A percentile compares a stretch with the other conserved stretches of the same genome.
These are phyloP conservation scores for Engraulis encrasicolus DNA, from an alignment of 2,113 vertebrate genomes.

Conservation along the genomic window DNA sequence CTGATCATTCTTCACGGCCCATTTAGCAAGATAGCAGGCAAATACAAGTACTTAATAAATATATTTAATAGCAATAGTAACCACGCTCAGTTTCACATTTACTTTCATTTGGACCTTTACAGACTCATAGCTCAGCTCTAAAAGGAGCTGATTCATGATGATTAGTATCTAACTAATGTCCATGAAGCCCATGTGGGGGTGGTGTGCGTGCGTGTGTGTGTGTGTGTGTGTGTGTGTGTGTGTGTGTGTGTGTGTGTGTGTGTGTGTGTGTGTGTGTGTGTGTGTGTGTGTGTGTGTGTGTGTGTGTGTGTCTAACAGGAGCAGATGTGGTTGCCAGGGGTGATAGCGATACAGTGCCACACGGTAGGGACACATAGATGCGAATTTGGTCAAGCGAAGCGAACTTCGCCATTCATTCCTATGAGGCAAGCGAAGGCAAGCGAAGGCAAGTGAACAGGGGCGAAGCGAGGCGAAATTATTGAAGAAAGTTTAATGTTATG, in stretches of 20 bases:
- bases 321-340: too few species aligned
- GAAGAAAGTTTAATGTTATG: too few species aligned
- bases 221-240: neutral
- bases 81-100: constrained; percentile 19
- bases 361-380: too few species aligned
- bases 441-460: too few species aligned
- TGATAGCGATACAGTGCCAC: too few species aligned
- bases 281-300: too few species aligned
- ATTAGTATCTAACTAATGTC: constrained; percentile 10
- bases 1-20: constrained; percentile 8
- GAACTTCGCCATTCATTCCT: too few species aligned
- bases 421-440: too few species aligned
- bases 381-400: too few species aligned
- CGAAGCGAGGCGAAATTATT: too few species aligned
- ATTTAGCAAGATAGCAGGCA: neutral
- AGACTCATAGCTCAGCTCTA: neutral
- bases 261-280: too few species aligned
- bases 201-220: neutral
- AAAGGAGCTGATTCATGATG: constrained; percentile 13
- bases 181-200: neutral
- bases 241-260: neutral
- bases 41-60: neutral
- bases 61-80: constrained; percentile 11
- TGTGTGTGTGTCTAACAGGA: too few species aligned
- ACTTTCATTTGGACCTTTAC: constrained; percentile 22